These are phyloP conservation scores for Flabesymbios commensalis DNA, from an alignment of 2,888 invertebrate species.

Conservation along the genomic window DNA sequence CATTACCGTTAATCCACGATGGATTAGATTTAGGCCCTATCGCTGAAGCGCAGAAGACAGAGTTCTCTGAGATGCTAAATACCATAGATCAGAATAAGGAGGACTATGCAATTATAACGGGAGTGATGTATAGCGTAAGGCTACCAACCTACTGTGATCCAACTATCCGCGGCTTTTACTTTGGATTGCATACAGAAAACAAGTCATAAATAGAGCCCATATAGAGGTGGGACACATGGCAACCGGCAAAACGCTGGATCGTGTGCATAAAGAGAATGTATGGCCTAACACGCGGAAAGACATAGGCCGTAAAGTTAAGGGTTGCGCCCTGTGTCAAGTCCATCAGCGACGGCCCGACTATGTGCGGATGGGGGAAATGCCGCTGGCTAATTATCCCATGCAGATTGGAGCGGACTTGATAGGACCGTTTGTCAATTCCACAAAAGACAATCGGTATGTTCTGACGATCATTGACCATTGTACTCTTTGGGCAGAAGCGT, in stretches of 20 bases:
- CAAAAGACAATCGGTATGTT: not conserved
- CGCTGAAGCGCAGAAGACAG: not conserved
- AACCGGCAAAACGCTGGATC: not conserved
- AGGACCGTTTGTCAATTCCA: not conserved
- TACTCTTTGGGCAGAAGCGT: not conserved
- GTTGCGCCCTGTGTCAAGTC: not conserved
- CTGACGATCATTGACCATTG: not conserved
- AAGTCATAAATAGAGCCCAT: not conserved
- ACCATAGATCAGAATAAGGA: not conserved
- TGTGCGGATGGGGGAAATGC: not conserved
- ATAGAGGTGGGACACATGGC: not conserved
- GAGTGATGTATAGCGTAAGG: not conserved
- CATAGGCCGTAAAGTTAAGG: not conserved
- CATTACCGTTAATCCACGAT: not conserved
- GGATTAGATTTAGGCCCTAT: not conserved
- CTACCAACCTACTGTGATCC: not conserved
- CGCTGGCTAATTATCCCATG: too few species aligned
- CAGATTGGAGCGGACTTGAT: constrained; percentile 1
- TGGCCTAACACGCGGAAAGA: not conserved
- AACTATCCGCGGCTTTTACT: not conserved
- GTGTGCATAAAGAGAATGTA: not conserved
- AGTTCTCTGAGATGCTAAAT: not conserved
- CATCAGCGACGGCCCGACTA: not conserved
- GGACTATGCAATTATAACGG: not conserved
- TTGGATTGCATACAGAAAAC: not conserved